phyloP scores from a whole-genome alignment of 2,797 vertebrate species.

The Epinephelus malabaricus region DNA sequence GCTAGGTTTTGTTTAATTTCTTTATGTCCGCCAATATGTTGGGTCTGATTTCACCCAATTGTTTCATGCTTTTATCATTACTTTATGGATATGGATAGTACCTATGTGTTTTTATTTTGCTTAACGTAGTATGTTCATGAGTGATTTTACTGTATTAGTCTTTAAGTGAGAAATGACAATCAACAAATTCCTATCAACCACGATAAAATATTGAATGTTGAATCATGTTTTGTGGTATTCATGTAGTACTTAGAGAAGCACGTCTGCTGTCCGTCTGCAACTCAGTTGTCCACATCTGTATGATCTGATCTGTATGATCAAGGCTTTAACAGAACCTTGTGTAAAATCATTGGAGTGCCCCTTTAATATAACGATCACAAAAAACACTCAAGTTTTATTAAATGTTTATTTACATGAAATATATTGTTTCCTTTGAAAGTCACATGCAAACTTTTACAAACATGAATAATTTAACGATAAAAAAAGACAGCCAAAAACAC shows the following conservation, averaged over 20 bases:
- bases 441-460: slow-evolving; percentile 70
- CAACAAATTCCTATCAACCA: too few species aligned
- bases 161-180: too few species aligned
- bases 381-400: slow-evolving; percentile 38
- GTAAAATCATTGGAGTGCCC: background rate
- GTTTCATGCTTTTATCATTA: too few species aligned
- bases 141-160: too few species aligned
- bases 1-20: too few species aligned
- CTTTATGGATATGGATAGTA: too few species aligned
- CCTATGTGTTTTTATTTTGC: too few species aligned
- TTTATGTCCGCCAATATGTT: too few species aligned
- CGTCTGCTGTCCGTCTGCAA: background rate
- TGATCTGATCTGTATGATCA: background rate
- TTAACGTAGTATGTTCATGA: too few species aligned
- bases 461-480: slow-evolving; percentile 81
- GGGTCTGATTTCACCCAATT: too few species aligned
- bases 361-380: background rate
- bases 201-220: too few species aligned
- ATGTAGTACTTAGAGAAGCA: background rate
- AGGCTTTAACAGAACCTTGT: background rate
- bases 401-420: slow-evolving; percentile 78
- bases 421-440: slow-evolving; percentile 65
- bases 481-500: slow-evolving; percentile 47
- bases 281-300: background rate
- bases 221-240: background rate